Evolutionary conservation across 2,888 invertebrate genomes (phyloP).

Genomic region (Apotomis turbidana): DNA sequence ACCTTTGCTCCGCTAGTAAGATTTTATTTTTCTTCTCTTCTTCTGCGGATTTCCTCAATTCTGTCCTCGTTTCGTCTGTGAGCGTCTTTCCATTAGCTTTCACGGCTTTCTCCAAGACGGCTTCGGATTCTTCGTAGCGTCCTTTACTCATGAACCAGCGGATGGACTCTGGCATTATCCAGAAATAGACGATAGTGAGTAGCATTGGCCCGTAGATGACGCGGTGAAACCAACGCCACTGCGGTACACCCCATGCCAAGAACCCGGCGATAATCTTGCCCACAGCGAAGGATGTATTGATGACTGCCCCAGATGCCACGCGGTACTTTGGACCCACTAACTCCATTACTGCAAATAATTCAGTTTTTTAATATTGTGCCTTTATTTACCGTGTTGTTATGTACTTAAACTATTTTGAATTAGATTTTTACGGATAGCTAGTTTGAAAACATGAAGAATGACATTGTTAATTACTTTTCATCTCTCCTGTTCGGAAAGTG

Average conservation of each 20-base stretch:
- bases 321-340: slow-evolving; percentile 88
- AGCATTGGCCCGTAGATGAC: slow-evolving; percentile 87
- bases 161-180: slow-evolving; percentile 88
- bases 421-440: too few relatives aligned
- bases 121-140: slow-evolving; percentile 85
- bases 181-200: slow-evolving; percentile 85
- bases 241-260: slow-evolving; percentile 86
- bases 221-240: slow-evolving; percentile 87
- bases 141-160: slow-evolving; percentile 90
- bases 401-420: too few relatives aligned
- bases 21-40: slow-evolving; percentile 54
- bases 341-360: slow-evolving; percentile 85
- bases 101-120: slow-evolving; percentile 85
- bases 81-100: slow-evolving; percentile 78
- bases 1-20: slow-evolving; percentile 46
- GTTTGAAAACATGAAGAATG: too few relatives aligned
- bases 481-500: too few relatives aligned
- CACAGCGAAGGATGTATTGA: slow-evolving; percentile 87
- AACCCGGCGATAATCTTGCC: slow-evolving; percentile 87
- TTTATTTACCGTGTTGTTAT: too few relatives aligned
- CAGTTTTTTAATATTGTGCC: too few relatives aligned
- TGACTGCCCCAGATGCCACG: slow-evolving; percentile 86
- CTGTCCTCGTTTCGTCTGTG: slow-evolving; percentile 59
- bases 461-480: too few relatives aligned
- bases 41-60: slow-evolving; percentile 55